Base-by-base conservation (phyloP, 35 echinoderm and acorn worm genomes). In the Lytechinus pictus region DNA sequence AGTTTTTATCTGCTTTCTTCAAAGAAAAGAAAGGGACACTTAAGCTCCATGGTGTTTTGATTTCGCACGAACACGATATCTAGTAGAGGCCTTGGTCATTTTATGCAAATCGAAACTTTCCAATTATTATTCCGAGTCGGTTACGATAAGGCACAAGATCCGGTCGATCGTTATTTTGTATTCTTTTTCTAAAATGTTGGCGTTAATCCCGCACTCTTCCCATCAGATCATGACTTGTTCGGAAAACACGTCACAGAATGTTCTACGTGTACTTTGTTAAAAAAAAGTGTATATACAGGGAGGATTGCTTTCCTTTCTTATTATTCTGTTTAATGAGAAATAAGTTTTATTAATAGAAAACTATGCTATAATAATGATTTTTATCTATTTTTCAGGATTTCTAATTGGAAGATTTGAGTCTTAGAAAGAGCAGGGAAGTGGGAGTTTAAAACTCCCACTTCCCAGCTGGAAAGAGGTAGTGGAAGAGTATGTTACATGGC, bases 51-150 rank as follows among this genome's bases (percentile, higher is more conserved):
- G 29, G n/a, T 54, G 52, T 54, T 24, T 44, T 90, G 88, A 44
- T 27, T 29, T 90, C 88, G 88, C 88, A 90, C 88, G 88, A 52
- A 44, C 88, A 90, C 88, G 88, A 13, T 10, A 90, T 54, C 10
- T 90, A 14, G 88, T 24, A 79, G 29, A 44, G 52, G 24, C 28
- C 88, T 90, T 90, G 29, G 52, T 90, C 52, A 54, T 90, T 54
- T 44, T 90, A 90, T 90, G 88, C 88, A 90, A 90, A 90, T 90
- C 52, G 28, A 44, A 54, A 90, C 28, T 90, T 90, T 54, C n/a
- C 88, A 90, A 44, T 90, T 44, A 44, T 90, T 44, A 90, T 90
- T 14, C 66, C 16, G 66, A 24, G n/a, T 24, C 14, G 16, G 19
- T 79, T 60, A 79, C n/a, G 4, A n/a, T 79, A 24, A 8, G 21